phyloP scores from a whole-genome alignment of 2,888 invertebrate genomes.

The Conus canariensis region DNA sequence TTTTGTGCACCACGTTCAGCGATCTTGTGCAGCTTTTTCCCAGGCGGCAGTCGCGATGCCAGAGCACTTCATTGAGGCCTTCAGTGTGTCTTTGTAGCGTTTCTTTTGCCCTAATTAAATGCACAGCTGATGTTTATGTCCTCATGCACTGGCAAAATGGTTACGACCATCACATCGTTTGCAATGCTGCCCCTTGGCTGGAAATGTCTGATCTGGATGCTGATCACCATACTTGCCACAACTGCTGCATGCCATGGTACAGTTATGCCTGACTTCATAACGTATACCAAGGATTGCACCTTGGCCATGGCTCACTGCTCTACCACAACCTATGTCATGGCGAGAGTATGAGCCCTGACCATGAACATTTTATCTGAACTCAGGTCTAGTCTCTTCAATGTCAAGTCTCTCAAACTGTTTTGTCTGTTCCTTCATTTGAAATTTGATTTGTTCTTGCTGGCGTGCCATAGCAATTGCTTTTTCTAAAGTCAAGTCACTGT shows the following conservation, averaged over 20 bases:
- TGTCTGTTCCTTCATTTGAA: not conserved
- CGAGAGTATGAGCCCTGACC: not conserved
- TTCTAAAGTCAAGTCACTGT: not conserved
- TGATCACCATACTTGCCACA: not conserved
- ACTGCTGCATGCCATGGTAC: not conserved
- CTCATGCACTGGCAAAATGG: not conserved
- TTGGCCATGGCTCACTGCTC: not conserved
- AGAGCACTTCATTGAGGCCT: too few species aligned
- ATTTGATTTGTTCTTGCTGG: not conserved
- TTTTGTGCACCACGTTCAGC: too few species aligned
- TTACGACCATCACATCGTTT: not conserved
- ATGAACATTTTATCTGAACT: too few species aligned
- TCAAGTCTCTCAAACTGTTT: not conserved
- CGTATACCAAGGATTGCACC: not conserved
- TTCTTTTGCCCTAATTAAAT: not conserved
- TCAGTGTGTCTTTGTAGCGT: too few species aligned
- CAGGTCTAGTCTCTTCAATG: not conserved
- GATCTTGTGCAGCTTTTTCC: too few species aligned
- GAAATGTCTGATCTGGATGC: not conserved
- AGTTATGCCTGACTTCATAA: not conserved
- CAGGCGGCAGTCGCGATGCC: too few species aligned
- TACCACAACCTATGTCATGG: not conserved
- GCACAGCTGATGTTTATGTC: not conserved
- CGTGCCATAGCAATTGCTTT: not conserved
- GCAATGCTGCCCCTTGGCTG: slow-evolving; percentile 8